Percentiles rank a stretch among this genome's conserved stretches.
These are phyloP conservation scores for Rhinichthys klamathensis DNA, from an alignment of 2,113 vertebrate species.

Conservation along the genomic window DNA sequence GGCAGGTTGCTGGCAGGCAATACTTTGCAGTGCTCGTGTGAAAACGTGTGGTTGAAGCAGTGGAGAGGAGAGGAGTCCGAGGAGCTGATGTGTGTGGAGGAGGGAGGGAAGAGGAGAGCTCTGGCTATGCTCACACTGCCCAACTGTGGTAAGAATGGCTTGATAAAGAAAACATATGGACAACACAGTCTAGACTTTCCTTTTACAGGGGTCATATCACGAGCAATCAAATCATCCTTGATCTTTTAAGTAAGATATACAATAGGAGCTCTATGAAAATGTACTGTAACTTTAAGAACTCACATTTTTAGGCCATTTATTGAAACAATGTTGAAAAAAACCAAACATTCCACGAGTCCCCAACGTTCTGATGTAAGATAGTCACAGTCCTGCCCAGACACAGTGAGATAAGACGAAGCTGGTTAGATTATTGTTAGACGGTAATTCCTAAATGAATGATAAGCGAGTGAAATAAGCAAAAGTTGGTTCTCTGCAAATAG, in stretches of 20 bases:
- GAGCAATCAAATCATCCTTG: neutral
- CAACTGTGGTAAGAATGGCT: slow-evolving; percentile 84
- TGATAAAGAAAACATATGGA: neutral
- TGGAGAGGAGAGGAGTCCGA: slow-evolving; percentile 86
- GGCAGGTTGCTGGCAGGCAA: slow-evolving; percentile 87
- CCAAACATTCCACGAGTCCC: too few species aligned
- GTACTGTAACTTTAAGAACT: too few species aligned
- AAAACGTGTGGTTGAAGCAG: slow-evolving; percentile 97
- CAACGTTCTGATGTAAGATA: too few species aligned
- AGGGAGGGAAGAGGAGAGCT: slow-evolving; percentile 82
- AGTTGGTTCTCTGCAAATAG: neutral
- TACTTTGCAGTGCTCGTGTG: slow-evolving; percentile 93
- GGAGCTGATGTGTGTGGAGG: slow-evolving; percentile 86
- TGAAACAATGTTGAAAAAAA: too few species aligned
- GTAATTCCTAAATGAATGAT: neutral
- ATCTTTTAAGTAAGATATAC: too few species aligned
- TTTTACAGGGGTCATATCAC: neutral
- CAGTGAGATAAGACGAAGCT: too few species aligned
- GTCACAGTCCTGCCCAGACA: too few species aligned
- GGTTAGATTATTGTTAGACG: too few species aligned
- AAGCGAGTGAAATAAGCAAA: neutral
- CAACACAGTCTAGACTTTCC: neutral
- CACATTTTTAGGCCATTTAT: too few species aligned
- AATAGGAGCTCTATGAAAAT: too few species aligned
- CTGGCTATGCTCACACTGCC: slow-evolving; percentile 83